These are phyloP conservation scores for Mystacornis crossleyi DNA, from an alignment of 2,113 vertebrate species.

Conservation along the genomic window DNA sequence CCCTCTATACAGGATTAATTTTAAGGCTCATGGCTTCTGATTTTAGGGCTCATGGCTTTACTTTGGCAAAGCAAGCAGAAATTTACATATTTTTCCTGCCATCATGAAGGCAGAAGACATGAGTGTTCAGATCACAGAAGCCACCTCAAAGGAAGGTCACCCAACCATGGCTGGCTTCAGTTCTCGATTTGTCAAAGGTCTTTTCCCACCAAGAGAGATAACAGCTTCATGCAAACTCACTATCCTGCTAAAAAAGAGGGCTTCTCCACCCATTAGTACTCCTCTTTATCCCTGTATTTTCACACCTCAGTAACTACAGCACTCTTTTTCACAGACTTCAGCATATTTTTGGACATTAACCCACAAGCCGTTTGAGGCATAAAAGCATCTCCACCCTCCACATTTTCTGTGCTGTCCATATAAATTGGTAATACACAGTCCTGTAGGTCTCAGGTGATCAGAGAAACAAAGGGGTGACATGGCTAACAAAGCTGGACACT, in stretches of 20 bases:
- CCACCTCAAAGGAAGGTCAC: neutral
- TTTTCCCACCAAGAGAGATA: neutral
- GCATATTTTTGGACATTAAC: neutral
- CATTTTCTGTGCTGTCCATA: neutral
- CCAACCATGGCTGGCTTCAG: neutral
- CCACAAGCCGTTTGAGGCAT: neutral
- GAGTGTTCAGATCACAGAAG: neutral
- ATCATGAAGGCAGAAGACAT: neutral
- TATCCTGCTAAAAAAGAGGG: neutral
- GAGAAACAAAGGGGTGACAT: neutral
- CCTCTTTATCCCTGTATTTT: neutral
- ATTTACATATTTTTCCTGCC: neutral
- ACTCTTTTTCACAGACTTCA: neutral
- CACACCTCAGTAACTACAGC: neutral
- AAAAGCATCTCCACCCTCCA: neutral
- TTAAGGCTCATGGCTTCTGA: neutral
- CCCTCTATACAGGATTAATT: neutral
- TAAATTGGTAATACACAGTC: neutral
- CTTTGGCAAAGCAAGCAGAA: neutral
- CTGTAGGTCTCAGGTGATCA: neutral
- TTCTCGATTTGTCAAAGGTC: neutral
- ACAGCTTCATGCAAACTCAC: neutral
- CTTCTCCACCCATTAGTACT: neutral
- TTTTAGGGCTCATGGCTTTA: neutral
- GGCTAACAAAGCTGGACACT: neutral